A percentile compares a stretch with the other conserved stretches of the same genome.
Evolutionary conservation across 2,888 invertebrate genomes (phyloP).

Genomic region (Drosophila ustulata): DNA sequence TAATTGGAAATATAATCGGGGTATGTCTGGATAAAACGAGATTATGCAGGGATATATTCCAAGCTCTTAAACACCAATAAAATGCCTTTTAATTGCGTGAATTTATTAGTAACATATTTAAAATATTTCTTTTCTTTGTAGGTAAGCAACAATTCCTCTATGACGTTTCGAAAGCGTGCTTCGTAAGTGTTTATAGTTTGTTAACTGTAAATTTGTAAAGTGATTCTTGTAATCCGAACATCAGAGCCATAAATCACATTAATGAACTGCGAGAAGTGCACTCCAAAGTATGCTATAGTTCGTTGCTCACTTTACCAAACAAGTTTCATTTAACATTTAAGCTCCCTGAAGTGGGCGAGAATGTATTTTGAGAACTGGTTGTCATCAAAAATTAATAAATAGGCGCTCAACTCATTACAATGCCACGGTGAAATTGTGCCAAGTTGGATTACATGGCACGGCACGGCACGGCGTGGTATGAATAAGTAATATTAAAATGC

Average conservation of each 20-base stretch:
- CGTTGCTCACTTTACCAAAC: neutral
- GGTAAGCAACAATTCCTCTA: neutral
- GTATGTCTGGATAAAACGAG: neutral
- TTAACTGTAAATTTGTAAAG: neutral
- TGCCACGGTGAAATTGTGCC: conserved; percentile 17
- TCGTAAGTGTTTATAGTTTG: neutral
- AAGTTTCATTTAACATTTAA: conserved; percentile 23
- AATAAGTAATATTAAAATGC: conserved; percentile 52
- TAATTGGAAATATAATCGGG: conserved; percentile 26
- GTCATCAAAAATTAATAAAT: conserved; percentile 54
- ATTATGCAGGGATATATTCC: neutral
- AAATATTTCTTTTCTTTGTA: neutral
- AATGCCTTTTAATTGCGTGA: neutral
- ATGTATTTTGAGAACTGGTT: conserved; percentile 26
- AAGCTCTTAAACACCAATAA: neutral
- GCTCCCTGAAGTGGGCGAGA: conserved; percentile 38
- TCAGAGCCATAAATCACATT: conserved; percentile 39
- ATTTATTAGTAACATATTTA: neutral
- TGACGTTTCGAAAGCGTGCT: neutral
- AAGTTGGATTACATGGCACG: conserved; percentile 21
- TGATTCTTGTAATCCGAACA: conserved; percentile 9
- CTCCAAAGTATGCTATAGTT: conserved; percentile 44
- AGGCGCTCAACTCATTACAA: conserved; percentile 42
- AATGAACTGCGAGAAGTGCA: neutral
- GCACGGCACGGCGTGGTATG: conserved; percentile 15